Evolutionary conservation across 2,113 vertebrate genomes (phyloP).

Genomic region (Meleagris gallopavo): DNA sequence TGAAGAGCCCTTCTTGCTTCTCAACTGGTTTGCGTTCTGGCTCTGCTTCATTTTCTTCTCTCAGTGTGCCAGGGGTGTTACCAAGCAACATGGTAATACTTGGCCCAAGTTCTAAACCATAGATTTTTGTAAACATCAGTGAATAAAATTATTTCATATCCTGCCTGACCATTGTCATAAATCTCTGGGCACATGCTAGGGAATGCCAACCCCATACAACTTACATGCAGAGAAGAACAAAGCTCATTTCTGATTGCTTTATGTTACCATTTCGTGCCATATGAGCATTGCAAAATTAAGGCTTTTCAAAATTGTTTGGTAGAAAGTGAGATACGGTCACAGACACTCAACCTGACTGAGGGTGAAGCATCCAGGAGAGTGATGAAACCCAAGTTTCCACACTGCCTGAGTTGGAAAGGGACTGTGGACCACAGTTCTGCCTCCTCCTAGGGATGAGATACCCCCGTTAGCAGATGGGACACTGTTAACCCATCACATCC

Average conservation of each 20-base stretch:
- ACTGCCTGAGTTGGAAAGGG: background rate
- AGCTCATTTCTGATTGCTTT: background rate
- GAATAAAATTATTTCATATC: conserved; percentile 52
- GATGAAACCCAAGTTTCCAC: background rate
- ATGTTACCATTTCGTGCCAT: background rate
- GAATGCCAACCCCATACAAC: background rate
- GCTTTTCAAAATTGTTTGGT: background rate
- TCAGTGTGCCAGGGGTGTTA: conserved; percentile 38
- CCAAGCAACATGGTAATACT: conserved; percentile 39
- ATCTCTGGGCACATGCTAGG: background rate
- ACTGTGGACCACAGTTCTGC: background rate
- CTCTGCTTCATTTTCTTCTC: conserved; percentile 40
- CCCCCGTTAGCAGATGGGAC: too few relatives aligned
- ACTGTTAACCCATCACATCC: background rate
- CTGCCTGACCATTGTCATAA: conserved; percentile 36
- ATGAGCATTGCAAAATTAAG: background rate
- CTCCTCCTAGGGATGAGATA: background rate
- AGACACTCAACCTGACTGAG: background rate
- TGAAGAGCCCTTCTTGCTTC: background rate
- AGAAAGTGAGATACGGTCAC: background rate
- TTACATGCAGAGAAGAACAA: background rate
- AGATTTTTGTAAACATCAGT: conserved; percentile 45
- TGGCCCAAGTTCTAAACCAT: background rate
- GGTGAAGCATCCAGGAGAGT: background rate
- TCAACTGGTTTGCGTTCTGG: conserved; percentile 12